A percentile compares a stretch with the other conserved stretches of the same genome.
Evolutionary conservation across 2,888 invertebrate genomes (phyloP).

Genomic region (Drosophila paracracens): DNA sequence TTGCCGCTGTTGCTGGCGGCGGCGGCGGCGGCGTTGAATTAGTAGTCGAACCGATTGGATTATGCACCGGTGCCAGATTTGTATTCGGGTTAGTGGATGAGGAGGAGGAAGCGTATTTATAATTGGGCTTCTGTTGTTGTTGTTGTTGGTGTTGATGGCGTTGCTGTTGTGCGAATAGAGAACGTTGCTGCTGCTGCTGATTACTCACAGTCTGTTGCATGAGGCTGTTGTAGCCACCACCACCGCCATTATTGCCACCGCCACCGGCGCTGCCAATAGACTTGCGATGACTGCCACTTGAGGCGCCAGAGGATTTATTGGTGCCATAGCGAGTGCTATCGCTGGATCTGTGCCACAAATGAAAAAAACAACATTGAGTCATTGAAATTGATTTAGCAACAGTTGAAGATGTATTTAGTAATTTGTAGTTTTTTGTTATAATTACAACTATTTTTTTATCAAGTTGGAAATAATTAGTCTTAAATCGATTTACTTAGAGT

Average conservation of each 20-base stretch:
- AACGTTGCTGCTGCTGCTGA: slow-evolving; percentile 83
- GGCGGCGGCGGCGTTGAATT: slow-evolving; percentile 40
- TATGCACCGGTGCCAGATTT: slow-evolving; percentile 82
- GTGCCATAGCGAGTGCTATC: slow-evolving; percentile 87
- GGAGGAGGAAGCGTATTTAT: slow-evolving; percentile 74
- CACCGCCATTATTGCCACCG: slow-evolving; percentile 68
- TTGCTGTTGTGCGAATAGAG: slow-evolving; percentile 81
- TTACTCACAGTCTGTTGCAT: slow-evolving; percentile 85
- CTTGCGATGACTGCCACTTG: slow-evolving; percentile 85
- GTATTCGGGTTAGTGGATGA: slow-evolving; percentile 68
- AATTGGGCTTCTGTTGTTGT: slow-evolving; percentile 78
- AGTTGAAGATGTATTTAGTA: not conserved
- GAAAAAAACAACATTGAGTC: not conserved
- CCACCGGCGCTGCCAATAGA: slow-evolving; percentile 80
- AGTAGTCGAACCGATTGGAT: slow-evolving; percentile 57
- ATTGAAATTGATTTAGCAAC: not conserved
- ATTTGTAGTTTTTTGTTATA: not conserved
- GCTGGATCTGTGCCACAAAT: slow-evolving; percentile 84
- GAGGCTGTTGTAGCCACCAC: slow-evolving; percentile 78
- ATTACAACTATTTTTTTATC: not conserved
- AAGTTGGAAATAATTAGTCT: not conserved
- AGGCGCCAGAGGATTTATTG: slow-evolving; percentile 85
- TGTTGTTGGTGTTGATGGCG: slow-evolving; percentile 80
- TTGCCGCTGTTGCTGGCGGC: slow-evolving; percentile 20
- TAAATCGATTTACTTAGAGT: not conserved